A percentile compares a stretch with the other conserved stretches of the same genome.
Evolutionary conservation across 2,113 vertebrate species (phyloP).

Genomic region (Micronycteris hirsuta): DNA sequence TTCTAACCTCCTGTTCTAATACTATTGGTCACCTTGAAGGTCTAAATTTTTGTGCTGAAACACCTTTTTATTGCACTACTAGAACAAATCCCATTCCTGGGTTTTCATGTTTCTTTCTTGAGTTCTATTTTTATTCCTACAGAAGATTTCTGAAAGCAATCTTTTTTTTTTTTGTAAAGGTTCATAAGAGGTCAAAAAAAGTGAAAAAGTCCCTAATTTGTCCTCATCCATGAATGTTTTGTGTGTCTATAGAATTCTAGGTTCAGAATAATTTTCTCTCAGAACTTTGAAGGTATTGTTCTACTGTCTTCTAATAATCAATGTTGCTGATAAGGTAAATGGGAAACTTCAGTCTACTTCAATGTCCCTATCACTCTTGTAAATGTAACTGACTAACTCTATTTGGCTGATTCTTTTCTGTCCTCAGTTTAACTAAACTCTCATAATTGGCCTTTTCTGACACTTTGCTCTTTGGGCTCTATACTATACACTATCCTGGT

Average conservation of each 20-base stretch:
- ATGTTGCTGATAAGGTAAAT: background rate
- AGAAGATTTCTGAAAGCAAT: background rate
- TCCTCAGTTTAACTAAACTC: background rate
- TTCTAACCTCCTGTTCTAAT: background rate
- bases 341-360: background rate
- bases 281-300: background rate
- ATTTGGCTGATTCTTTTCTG: background rate
- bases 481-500: background rate
- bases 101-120: background rate
- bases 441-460: background rate
- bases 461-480: too few relatives aligned
- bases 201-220: background rate
- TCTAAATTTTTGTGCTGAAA: background rate
- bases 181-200: background rate
- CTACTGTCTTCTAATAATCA: background rate
- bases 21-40: background rate
- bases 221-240: background rate
- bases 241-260: constrained; percentile 1
- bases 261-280: background rate
- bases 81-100: background rate
- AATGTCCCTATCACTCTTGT: background rate
- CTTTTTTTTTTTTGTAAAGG: background rate
- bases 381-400: background rate
- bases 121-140: background rate
- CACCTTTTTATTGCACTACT: background rate